A percentile compares a stretch with the other conserved stretches of the same genome.
Conservation (phyloP, 1,140 invertebrate species). For the Parapsyche elsis region DNA sequence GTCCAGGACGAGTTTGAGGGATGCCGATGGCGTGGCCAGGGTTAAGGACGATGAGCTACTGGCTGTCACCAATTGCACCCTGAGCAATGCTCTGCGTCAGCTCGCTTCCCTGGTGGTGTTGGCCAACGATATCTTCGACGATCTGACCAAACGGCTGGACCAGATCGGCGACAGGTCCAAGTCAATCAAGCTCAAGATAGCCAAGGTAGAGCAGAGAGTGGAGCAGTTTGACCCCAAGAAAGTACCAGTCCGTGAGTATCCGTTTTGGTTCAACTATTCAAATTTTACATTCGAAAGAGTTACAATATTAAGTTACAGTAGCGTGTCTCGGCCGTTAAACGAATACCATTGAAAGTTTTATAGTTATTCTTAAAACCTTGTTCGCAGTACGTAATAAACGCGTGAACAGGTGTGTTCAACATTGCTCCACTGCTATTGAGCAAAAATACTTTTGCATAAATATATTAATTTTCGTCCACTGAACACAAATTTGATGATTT, state of each 20-base stretch:
- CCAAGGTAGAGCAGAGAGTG: slow-evolving; percentile 71
- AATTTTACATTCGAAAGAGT: too few species aligned
- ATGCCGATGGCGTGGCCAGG: slow-evolving; percentile 69
- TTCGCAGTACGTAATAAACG: too few species aligned
- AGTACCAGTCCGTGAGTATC: slow-evolving; percentile 85
- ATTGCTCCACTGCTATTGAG: too few species aligned
- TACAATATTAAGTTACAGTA: too few species aligned
- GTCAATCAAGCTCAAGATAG: slow-evolving; percentile 72
- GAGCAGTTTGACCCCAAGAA: slow-evolving; percentile 79
- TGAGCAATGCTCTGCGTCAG: slow-evolving; percentile 80
- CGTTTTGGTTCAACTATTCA: background rate
- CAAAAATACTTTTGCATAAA: too few species aligned
- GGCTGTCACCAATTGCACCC: slow-evolving; percentile 80
- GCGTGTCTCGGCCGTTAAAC: too few species aligned
- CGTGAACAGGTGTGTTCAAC: too few species aligned
- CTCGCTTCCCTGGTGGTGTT: slow-evolving; percentile 80
- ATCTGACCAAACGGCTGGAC: slow-evolving; percentile 76
- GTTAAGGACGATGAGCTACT: slow-evolving; percentile 77
- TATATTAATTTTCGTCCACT: too few species aligned
- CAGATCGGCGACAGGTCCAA: slow-evolving; percentile 74
- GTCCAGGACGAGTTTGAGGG: slow-evolving; percentile 71
- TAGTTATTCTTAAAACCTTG: too few species aligned
- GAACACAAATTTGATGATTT: too few species aligned
- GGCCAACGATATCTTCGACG: slow-evolving; percentile 82
- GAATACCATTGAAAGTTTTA: too few species aligned